Percentiles rank a stretch among this genome's conserved stretches.
Evolutionary conservation across 2,888 invertebrate genomes (phyloP).

Genomic region (Ichneumon xanthorius): DNA sequence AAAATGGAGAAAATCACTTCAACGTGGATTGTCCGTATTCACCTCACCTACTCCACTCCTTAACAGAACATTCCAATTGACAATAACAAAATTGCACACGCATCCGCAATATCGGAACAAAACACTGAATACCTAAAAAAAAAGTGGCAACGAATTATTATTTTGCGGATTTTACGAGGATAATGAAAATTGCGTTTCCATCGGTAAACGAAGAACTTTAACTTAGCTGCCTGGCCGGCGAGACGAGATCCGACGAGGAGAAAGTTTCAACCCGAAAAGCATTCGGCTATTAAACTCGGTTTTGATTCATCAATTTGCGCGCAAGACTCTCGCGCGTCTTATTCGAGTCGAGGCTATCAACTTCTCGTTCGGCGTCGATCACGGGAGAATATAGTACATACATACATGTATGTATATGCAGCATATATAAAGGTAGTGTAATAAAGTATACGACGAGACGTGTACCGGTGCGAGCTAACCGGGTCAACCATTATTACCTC

Average conservation of each 20-base stretch:
- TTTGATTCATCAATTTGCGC: slow-evolving; percentile 54
- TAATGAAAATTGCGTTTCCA: neutral
- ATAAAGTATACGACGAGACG: slow-evolving; percentile 47
- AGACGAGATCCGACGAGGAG: slow-evolving; percentile 20
- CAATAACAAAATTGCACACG: neutral
- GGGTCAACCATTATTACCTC: slow-evolving; percentile 68
- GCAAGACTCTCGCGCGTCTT: slow-evolving; percentile 75
- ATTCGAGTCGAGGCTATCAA: slow-evolving; percentile 75
- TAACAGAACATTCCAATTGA: no score
- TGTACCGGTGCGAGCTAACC: slow-evolving; percentile 57
- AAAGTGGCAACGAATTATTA: neutral
- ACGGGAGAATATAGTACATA: slow-evolving; percentile 8
- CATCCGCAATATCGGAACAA: neutral
- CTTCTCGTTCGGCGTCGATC: slow-evolving; percentile 64
- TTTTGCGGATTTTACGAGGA: slow-evolving; percentile 40
- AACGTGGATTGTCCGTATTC: neutral
- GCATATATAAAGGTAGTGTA: neutral
- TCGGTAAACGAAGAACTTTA: neutral
- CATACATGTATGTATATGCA: neutral
- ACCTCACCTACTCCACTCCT: no score
- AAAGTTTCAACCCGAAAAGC: slow-evolving; percentile 30
- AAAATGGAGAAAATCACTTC: neutral
- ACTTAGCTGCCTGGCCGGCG: neutral
- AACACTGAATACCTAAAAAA: neutral
- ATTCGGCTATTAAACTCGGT: slow-evolving; percentile 11